phyloP scores from a whole-genome alignment of 2,888 invertebrate genomes.

The Apamea anceps region DNA sequence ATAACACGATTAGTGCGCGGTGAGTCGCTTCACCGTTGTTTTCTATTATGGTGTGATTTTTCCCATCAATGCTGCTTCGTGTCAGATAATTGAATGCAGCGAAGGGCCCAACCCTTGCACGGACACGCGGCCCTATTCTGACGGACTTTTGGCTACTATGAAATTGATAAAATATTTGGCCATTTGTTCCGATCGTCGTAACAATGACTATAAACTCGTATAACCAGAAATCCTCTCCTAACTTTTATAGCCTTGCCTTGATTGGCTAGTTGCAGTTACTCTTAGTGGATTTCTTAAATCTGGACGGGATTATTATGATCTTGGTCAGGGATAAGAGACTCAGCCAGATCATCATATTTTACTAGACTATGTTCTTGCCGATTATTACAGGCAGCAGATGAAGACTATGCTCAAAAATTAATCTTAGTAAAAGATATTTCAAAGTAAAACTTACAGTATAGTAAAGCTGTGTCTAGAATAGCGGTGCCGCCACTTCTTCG shows the following conservation, averaged over 20 bases:
- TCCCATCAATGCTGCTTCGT: conserved; percentile 72
- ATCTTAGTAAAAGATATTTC: background rate
- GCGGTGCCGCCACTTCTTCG: conserved; percentile 11
- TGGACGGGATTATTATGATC: background rate
- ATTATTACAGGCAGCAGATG: background rate
- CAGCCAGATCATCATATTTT: too few species aligned
- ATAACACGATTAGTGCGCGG: conserved; percentile 64
- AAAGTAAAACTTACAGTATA: background rate
- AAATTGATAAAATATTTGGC: background rate
- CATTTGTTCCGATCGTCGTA: background rate
- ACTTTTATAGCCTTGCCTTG: background rate
- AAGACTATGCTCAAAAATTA: background rate
- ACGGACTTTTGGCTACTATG: background rate
- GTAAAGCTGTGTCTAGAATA: conserved; percentile 44
- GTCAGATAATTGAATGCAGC: conserved; percentile 77
- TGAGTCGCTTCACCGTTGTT: conserved; percentile 65
- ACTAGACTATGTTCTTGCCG: too few species aligned
- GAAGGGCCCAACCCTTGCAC: conserved; percentile 72
- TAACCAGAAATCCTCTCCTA: background rate
- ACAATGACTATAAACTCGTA: background rate
- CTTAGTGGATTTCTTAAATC: background rate
- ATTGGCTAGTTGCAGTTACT: background rate
- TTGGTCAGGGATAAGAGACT: background rate
- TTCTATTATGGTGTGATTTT: conserved; percentile 75
- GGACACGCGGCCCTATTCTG: conserved; percentile 66